Conservation (phyloP, 2,797 vertebrate species). For the Tamandua tetradactyla region DNA sequence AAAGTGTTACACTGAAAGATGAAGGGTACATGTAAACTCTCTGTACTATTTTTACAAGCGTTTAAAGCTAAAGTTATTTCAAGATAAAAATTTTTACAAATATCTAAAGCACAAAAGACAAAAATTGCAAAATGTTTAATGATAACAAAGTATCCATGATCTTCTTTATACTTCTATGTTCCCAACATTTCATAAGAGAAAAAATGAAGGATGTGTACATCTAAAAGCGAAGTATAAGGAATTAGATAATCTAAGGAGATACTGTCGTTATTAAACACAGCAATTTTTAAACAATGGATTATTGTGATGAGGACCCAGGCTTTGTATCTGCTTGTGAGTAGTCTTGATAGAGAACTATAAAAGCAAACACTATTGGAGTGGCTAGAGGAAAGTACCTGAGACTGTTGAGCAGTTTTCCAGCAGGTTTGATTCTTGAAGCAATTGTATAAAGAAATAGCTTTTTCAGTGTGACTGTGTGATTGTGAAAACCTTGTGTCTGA, state of each 20-base stretch:
- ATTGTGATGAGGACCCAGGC: not conserved
- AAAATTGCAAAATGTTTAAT: conserved; percentile 5
- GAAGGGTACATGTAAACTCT: not conserved
- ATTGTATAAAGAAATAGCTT: too few species aligned
- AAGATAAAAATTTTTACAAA: conserved; percentile 38
- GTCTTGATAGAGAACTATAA: not conserved
- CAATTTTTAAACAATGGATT: conserved; percentile 6
- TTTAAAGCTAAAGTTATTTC: conserved; percentile 43
- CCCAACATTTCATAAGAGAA: conserved; percentile 47
- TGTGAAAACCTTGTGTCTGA: too few species aligned
- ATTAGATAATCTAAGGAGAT: conserved; percentile 7
- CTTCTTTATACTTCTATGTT: not conserved
- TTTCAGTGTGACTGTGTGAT: too few species aligned
- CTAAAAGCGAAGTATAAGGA: conserved; percentile 15
- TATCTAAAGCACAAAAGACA: not conserved
- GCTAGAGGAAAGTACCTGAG: too few species aligned
- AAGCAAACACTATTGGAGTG: not conserved
- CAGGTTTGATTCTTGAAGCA: too few species aligned
- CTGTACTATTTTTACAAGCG: not conserved
- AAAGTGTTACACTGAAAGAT: too few species aligned
- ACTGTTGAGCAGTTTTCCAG: too few species aligned
- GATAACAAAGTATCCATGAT: conserved; percentile 7
- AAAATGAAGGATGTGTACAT: not conserved
- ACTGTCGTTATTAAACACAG: not conserved
- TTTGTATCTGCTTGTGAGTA: not conserved